A percentile compares a stretch with the other conserved stretches of the same genome.
Conservation (phyloP, 2,888 invertebrate species). For the Scaptomyza flava region DNA sequence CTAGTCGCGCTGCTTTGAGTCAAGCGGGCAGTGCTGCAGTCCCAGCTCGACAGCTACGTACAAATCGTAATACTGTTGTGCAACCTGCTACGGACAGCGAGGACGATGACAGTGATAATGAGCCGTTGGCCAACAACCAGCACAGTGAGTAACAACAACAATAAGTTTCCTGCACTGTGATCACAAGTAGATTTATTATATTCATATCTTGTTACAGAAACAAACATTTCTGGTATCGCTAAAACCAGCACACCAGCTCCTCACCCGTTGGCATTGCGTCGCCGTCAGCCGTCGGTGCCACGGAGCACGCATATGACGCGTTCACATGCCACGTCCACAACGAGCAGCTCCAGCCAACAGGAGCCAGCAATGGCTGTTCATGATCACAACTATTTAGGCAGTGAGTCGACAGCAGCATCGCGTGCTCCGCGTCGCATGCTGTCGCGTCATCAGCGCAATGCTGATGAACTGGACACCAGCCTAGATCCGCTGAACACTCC, state of each 20-base stretch:
- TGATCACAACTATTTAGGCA: constrained; percentile 84
- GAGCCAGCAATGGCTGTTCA: constrained; percentile 64
- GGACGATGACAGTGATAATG: constrained; percentile 81
- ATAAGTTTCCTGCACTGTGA: not conserved
- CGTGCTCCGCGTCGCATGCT: constrained; percentile 81
- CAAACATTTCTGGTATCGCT: constrained; percentile 38
- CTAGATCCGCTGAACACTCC: constrained; percentile 74
- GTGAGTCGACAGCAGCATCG: constrained; percentile 71
- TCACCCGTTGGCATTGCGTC: constrained; percentile 72
- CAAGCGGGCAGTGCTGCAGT: constrained; percentile 32
- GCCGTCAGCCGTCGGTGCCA: constrained; percentile 57
- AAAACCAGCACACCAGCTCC: constrained; percentile 56
- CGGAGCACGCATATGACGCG: constrained; percentile 80
- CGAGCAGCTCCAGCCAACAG: constrained; percentile 43
- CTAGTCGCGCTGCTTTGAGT: constrained; percentile 72
- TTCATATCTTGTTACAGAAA: constrained; percentile 38
- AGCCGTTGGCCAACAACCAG: constrained; percentile 81
- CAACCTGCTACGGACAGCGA: constrained; percentile 65
- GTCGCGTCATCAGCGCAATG: constrained; percentile 84
- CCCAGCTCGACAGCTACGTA: constrained; percentile 79
- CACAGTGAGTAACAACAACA: constrained; percentile 60
- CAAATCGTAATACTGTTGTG: constrained; percentile 82
- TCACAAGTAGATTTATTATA: not conserved
- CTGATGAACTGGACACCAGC: constrained; percentile 82
- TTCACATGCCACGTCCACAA: constrained; percentile 81